Conservation (phyloP, 2,888 invertebrate species). For the Drosophila greeni region DNA sequence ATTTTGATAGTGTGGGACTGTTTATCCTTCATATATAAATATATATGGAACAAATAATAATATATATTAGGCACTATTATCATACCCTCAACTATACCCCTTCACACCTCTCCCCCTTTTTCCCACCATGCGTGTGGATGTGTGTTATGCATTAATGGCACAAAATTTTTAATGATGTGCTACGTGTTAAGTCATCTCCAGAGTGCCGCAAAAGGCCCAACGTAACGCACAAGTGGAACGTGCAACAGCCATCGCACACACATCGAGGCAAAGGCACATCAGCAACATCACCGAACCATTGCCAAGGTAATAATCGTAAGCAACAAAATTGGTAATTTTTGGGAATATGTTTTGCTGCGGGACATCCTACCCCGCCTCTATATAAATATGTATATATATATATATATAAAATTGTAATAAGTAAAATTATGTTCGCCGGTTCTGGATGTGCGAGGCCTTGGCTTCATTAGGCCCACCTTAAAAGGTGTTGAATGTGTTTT, state of each 20-base stretch:
- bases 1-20: too few species aligned
- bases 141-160: constrained; percentile 71
- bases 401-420: constrained; percentile 70
- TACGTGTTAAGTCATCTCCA: constrained; percentile 74
- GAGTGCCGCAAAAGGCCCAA: constrained; percentile 71
- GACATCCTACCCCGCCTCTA: neutral
- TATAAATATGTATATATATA: constrained; percentile 30
- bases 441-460: constrained; percentile 36
- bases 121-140: constrained; percentile 30
- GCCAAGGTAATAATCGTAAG: constrained; percentile 70
- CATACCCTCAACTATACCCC: neutral
- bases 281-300: constrained; percentile 63
- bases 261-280: constrained; percentile 42
- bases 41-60: too few species aligned
- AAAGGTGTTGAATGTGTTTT: constrained; percentile 58
- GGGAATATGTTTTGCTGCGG: constrained; percentile 60
- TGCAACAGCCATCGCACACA: constrained; percentile 22
- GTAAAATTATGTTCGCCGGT: constrained; percentile 62
- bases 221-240: constrained; percentile 40
- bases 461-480: constrained; percentile 55
- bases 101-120: neutral
- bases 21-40: too few species aligned
- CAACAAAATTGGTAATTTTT: constrained; percentile 74
- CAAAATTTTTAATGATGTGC: constrained; percentile 74
- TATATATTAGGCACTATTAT: neutral